Conservation (phyloP, 2,888 invertebrate species). For the Dynastes tityus region DNA sequence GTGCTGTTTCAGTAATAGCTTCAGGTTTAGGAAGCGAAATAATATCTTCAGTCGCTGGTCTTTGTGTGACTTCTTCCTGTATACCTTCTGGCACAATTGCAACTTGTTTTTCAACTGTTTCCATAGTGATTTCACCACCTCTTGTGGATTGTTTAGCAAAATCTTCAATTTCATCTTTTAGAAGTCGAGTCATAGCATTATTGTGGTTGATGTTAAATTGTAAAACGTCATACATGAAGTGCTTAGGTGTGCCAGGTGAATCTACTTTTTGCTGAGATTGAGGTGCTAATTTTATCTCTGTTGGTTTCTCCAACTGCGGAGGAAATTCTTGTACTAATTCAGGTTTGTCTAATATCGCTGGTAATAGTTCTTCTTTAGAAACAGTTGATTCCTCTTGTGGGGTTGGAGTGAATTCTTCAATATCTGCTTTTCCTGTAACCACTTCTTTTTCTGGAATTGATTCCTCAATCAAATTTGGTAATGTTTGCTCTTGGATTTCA, state of each 20-base stretch:
- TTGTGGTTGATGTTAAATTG: slow-evolving; percentile 47
- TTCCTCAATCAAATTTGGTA: background rate
- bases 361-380: too few species aligned
- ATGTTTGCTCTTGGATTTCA: background rate
- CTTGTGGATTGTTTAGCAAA: slow-evolving; percentile 41
- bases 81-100: background rate
- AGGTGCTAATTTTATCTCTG: background rate
- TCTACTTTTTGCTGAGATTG: slow-evolving; percentile 13
- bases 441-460: background rate
- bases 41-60: background rate
- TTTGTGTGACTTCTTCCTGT: too few species aligned
- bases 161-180: slow-evolving; percentile 48
- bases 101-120: background rate
- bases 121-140: background rate
- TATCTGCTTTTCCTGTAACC: background rate
- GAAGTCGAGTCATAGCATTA: slow-evolving; percentile 43
- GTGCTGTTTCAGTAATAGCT: too few species aligned
- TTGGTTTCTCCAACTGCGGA: slow-evolving; percentile 1
- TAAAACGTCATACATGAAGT: slow-evolving; percentile 48
- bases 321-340: background rate
- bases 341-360: background rate
- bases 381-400: background rate
- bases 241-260: slow-evolving; percentile 42
- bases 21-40: background rate
- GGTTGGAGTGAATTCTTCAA: background rate